Conservation (phyloP, 2,888 invertebrate genomes). For the Ptychoptera contaminata region DNA sequence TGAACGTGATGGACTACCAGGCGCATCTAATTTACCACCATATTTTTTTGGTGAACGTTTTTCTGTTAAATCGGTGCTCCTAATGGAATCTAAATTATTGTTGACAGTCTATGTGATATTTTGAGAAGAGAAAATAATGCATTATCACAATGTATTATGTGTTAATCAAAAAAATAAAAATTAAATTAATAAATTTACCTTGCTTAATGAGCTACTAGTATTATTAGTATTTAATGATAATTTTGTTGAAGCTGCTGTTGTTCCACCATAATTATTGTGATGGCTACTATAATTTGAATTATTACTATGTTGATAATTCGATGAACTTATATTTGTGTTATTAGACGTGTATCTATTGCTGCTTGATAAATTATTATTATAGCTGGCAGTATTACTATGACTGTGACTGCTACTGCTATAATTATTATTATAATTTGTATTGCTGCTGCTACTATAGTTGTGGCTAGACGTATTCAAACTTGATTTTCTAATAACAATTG, state of each 20-base stretch:
- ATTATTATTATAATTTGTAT: neutral
- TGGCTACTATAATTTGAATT: too few species aligned
- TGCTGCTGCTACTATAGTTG: slow-evolving; percentile 4
- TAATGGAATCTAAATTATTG: slow-evolving; percentile 20
- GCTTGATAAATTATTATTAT: neutral
- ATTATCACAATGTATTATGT: neutral
- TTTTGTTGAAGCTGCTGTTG: slow-evolving; percentile 11
- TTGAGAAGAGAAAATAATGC: slow-evolving; percentile 1
- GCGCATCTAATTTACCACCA: slow-evolving; percentile 44
- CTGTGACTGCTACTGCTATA: neutral
- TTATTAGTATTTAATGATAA: slow-evolving; percentile 11
- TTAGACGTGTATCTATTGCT: neutral
- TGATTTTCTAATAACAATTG: slow-evolving; percentile 45
- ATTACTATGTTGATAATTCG: too few species aligned
- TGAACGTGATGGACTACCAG: slow-evolving; percentile 72
- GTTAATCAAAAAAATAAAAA: too few species aligned
- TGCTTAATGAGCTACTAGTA: slow-evolving; percentile 12
- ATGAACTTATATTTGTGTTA: too few species aligned
- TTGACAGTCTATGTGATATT: slow-evolving; percentile 12
- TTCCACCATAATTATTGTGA: neutral
- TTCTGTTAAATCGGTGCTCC: neutral
- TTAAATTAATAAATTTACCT: slow-evolving; percentile 12
- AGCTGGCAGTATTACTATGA: neutral
- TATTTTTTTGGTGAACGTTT: slow-evolving; percentile 1
- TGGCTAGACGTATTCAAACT: slow-evolving; percentile 20